Percentiles rank a stretch among this genome's conserved stretches.
phyloP scores from a whole-genome alignment of 2,113 vertebrate genomes.

The Podarcis raffonei region DNA sequence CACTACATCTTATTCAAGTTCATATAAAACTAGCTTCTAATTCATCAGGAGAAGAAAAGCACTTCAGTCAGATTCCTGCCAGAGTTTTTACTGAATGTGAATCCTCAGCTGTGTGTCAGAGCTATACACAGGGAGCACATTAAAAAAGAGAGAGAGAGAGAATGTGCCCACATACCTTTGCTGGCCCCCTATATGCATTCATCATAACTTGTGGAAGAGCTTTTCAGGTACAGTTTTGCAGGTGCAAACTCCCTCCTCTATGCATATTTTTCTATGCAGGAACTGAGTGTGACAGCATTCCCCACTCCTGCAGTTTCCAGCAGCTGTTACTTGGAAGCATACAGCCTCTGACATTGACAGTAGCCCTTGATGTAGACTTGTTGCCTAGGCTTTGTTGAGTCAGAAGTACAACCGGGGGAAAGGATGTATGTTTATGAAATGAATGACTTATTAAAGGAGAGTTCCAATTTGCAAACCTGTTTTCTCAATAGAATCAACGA shows the following conservation, averaged over 20 bases:
- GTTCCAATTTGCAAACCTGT: not conserved
- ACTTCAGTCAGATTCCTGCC: too few species aligned
- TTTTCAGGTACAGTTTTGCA: not conserved
- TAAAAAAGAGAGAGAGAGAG: not conserved
- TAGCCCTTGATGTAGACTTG: too few species aligned
- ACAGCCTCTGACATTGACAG: too few species aligned
- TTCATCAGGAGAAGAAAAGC: too few species aligned
- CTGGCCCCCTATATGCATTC: not conserved
- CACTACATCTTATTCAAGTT: too few species aligned
- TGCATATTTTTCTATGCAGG: not conserved
- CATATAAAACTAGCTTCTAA: too few species aligned
- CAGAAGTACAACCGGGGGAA: not conserved
- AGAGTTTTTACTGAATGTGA: too few species aligned
- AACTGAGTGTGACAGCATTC: too few species aligned
- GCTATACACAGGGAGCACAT: not conserved
- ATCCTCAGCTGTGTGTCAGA: not conserved
- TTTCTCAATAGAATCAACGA: constrained; percentile 85
- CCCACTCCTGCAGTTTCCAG: too few species aligned
- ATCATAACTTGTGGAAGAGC: not conserved
- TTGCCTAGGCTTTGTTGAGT: not conserved
- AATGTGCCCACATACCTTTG: not conserved
- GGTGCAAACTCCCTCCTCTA: not conserved
- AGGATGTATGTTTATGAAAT: not conserved
- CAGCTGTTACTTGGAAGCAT: too few species aligned
- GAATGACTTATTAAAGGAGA: not conserved